Base-by-base conservation (phyloP, 2,888 invertebrate genomes). In the Onchidella celtica region DNA sequence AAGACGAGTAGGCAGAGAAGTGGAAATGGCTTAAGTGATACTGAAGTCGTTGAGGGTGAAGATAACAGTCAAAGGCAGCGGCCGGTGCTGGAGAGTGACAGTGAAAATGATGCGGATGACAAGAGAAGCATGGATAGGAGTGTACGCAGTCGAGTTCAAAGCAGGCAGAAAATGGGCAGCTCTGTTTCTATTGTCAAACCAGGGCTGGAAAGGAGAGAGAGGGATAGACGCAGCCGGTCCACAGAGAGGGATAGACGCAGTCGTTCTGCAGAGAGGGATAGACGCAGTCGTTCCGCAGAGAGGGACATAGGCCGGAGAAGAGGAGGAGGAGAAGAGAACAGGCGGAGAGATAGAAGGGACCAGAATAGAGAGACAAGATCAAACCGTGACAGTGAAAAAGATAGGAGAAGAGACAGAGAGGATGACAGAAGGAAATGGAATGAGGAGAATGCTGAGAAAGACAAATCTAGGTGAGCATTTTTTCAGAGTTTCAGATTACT, bases 111-210 rank as follows among this genome's bases (percentile, higher is more conserved):
- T 6, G 61, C 47, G 40, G 55, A 38, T 1, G 34, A 59, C 36
- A 29, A 74, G 27, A 69, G 34, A 72, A 55, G 61, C 9, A 14
- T 69, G 14, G 38, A 14, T 29, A 55, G 34, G 21, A 34, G 72
- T 27, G 17, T 24, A 6, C 34, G 68, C 38, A 81, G 76, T 32
- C 59, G 32, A 6, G 34, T 69, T 32, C 38, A 75, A 61, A 59
- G 47, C 34, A 70, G 57, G 32, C 59, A 68, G 69, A 63, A 38
- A 40, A 66, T 75, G 75, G 69, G 74, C 17, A 81, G 76, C 29
- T 76, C 65, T 36, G 76, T 81, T 14, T 76, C 74, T 6, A 75
- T 81, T 2, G 75, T 76, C 6, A 81, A 61, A n/a, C 66, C 47
- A 55, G 9, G 17, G 24, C 36, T 29, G 1, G 21, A 24, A 9